Conservation (phyloP, 2,888 invertebrate genomes). For the Matsumyia berberina region DNA sequence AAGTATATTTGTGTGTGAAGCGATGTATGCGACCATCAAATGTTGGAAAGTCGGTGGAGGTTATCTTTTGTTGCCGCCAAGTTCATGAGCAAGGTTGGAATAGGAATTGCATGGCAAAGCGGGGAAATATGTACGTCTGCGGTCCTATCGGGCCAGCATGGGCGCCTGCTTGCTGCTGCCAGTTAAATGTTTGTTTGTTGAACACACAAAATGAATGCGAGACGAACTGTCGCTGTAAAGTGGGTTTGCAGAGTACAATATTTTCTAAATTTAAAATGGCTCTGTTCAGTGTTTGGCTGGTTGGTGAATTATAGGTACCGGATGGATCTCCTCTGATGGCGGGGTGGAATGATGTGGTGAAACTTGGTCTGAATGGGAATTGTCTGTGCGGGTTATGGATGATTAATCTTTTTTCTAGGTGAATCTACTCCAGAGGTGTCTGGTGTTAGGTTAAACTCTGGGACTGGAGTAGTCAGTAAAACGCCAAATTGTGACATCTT, state of each 20-base stretch:
- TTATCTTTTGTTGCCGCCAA: slow-evolving; percentile 14
- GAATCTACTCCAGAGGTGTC: too few species aligned
- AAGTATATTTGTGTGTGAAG: not conserved
- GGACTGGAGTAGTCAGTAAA: too few species aligned
- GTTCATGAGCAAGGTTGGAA: slow-evolving; percentile 48
- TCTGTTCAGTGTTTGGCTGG: too few species aligned
- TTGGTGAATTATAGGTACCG: too few species aligned
- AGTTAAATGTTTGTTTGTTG: slow-evolving; percentile 73
- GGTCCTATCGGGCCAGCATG: slow-evolving; percentile 14
- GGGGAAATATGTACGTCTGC: not conserved
- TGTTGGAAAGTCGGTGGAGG: not conserved
- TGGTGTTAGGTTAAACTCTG: too few species aligned
- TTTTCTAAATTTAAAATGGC: not conserved
- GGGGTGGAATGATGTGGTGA: too few species aligned
- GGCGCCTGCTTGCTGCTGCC: slow-evolving; percentile 57
- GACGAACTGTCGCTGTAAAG: slow-evolving; percentile 4
- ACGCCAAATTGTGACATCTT: too few species aligned
- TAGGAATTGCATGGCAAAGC: not conserved
- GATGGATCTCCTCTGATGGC: too few species aligned
- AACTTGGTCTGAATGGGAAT: too few species aligned
- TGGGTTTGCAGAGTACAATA: not conserved
- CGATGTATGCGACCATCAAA: slow-evolving; percentile 11
- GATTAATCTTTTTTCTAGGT: too few species aligned
- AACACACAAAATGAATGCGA: slow-evolving; percentile 11
- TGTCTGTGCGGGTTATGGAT: too few species aligned